These are phyloP conservation scores for Tupaia chinensis DNA, from an alignment of 2,113 vertebrate genomes.

Conservation along the genomic window DNA sequence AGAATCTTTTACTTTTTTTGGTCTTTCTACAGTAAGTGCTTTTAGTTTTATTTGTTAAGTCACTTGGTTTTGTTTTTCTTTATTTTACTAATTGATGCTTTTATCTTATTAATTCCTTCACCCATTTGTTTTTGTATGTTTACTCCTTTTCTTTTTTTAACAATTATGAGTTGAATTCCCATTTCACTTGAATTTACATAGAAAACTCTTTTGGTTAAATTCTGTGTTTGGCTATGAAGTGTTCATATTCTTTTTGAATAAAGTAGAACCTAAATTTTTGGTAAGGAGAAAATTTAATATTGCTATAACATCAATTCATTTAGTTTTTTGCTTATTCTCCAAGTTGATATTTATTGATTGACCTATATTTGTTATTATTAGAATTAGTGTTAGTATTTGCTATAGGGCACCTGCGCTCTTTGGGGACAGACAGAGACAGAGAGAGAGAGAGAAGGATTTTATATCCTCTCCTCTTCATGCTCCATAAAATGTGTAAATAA, in stretches of 20 bases:
- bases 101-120: constrained; percentile 3
- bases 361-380: background rate
- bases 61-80: background rate
- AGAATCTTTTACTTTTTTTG: background rate
- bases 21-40: background rate
- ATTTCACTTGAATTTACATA: background rate
- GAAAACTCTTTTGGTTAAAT: background rate
- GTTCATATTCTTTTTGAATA: background rate
- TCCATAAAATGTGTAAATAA: background rate
- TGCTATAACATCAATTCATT: background rate
- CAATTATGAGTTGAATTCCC: background rate
- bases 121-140: background rate
- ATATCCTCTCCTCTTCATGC: background rate
- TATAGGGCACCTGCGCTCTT: too few relatives aligned
- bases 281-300: background rate
- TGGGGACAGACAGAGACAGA: too few relatives aligned
- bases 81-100: constrained; percentile 15
- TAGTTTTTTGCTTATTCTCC: background rate
- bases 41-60: background rate
- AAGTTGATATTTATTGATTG: background rate
- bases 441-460: background rate
- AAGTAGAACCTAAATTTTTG: background rate
- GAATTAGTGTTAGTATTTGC: too few relatives aligned
- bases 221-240: background rate
- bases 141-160: constrained; percentile 3